Base-by-base conservation (phyloP, 2,888 invertebrate species). In the Acleris laterana region DNA sequence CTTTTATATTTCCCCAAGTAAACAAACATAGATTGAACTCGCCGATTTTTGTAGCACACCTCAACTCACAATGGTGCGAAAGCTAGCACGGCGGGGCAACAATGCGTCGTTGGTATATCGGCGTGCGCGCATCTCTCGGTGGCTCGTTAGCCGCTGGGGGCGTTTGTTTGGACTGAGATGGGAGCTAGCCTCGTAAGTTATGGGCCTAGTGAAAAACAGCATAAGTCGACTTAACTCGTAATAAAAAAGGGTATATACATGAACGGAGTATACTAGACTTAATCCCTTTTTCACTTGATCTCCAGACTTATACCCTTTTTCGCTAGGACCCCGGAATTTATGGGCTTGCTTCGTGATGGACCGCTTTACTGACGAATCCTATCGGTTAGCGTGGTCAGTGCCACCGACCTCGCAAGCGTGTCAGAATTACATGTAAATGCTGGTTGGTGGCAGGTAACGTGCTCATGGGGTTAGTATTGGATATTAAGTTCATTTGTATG, bases 31-130 rank as follows among this genome's bases (percentile, higher is more conserved):
- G 91, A 90, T 91, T 79, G 84, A 72, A 77, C 74, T 77, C 77
- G 75, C 78, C 82, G 91, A 91, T 91, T 86, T 85, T 84, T 81
- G 79, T 77, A 80, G 84, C 81, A 83, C 89, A 88, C 87, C 87
- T 85, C 75, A 63, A 46, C 51, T 74, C 80, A 92, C 93, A 93
- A 93, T 93, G 93, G 93, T 84, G 93, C 89, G 93, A 93, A 93
- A 91, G 89, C 87, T 92, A 85, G 89, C 93, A 85, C 91, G 88
- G 84, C 79, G 78, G 78, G 80, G 84, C 84, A 89, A 92, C 92
- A 91, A 92, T 91, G 86, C 87, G 77, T 87, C 87, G 88, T 88
- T 87, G 82, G 68, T 76, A 77, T 89, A 92, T 91, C 93, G 75
- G 84, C 83, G 85, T 83, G 64, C 68, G 85, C 86, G 86, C 87